A percentile compares a stretch with the other conserved stretches of the same genome.
These are phyloP conservation scores for Phataginus tricuspis DNA, from an alignment of 2,797 vertebrate genomes.

Conservation along the genomic window DNA sequence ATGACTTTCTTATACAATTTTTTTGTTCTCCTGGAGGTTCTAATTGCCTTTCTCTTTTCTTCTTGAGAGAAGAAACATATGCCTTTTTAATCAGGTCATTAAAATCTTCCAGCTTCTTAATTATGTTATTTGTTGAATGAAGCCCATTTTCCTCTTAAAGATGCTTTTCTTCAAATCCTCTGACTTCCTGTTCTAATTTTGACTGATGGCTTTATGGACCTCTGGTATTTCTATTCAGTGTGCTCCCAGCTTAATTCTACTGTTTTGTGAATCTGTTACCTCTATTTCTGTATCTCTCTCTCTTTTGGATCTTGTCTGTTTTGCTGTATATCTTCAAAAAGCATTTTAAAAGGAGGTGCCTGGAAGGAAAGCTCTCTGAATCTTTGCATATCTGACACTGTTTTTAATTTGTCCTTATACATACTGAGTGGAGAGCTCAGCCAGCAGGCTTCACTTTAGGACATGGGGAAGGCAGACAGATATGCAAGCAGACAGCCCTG, in stretches of 20 bases:
- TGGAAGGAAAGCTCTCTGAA: background rate
- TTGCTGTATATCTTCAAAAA: slow-evolving; percentile 19
- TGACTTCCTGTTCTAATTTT: slow-evolving; percentile 66
- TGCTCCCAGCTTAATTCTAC: slow-evolving; percentile 9
- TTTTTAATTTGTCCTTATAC: background rate
- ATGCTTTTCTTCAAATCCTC: slow-evolving; percentile 27
- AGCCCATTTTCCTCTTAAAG: slow-evolving; percentile 61
- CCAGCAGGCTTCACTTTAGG: background rate
- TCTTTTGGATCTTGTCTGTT: background rate
- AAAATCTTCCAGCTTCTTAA: slow-evolving; percentile 59
- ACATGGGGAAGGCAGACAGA: background rate
- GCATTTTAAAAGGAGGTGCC: background rate
- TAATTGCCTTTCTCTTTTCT: slow-evolving; percentile 57
- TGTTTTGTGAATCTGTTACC: background rate
- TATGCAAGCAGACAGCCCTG: background rate
- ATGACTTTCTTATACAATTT: slow-evolving; percentile 10
- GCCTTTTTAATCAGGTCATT: slow-evolving; percentile 64
- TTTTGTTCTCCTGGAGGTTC: slow-evolving; percentile 36
- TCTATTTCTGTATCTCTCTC: background rate
- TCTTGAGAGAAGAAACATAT: slow-evolving; percentile 59
- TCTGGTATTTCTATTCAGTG: slow-evolving; percentile 49
- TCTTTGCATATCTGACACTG: background rate
- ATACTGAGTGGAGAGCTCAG: background rate
- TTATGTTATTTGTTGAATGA: slow-evolving; percentile 62
- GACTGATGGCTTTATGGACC: slow-evolving; percentile 30